Percentiles rank a stretch among this genome's conserved stretches.
phyloP scores from a whole-genome alignment of 2,797 vertebrate species.

The Pseudotriccus pelzelni region DNA sequence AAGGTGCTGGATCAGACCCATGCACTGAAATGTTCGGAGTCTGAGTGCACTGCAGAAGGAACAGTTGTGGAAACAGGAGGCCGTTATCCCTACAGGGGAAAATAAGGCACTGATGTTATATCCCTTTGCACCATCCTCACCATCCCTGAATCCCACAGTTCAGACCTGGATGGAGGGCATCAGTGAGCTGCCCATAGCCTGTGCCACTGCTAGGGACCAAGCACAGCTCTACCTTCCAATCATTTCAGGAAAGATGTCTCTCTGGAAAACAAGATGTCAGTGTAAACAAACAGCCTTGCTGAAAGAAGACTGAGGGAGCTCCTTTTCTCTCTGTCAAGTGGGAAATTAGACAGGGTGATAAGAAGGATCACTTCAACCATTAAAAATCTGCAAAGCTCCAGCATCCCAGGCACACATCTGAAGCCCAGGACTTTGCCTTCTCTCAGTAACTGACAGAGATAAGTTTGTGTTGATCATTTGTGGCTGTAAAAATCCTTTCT shows the following conservation, averaged over 20 bases:
- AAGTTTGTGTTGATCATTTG: neutral
- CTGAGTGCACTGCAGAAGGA: neutral
- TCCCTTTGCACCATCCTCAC: neutral
- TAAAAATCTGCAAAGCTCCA: neutral
- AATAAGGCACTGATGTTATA: rapidly evolving
- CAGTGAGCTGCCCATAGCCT: rapidly evolving
- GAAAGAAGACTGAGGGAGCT: neutral
- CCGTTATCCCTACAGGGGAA: rapidly evolving
- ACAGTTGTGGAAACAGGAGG: neutral
- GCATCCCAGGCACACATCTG: neutral
- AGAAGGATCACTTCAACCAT: neutral
- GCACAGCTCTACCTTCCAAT: neutral
- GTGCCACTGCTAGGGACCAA: neutral
- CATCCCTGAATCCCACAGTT: neutral
- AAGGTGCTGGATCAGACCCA: neutral
- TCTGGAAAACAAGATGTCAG: neutral
- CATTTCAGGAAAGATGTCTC: neutral
- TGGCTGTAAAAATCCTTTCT: neutral
- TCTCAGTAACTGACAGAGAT: neutral
- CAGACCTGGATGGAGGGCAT: neutral
- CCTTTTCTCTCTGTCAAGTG: neutral
- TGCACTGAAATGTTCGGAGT: neutral
- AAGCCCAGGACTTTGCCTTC: neutral
- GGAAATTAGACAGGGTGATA: neutral
- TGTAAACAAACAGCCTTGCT: neutral